phyloP scores from a whole-genome alignment of 2,888 invertebrate species.

The Sarcophaga carnaria region DNA sequence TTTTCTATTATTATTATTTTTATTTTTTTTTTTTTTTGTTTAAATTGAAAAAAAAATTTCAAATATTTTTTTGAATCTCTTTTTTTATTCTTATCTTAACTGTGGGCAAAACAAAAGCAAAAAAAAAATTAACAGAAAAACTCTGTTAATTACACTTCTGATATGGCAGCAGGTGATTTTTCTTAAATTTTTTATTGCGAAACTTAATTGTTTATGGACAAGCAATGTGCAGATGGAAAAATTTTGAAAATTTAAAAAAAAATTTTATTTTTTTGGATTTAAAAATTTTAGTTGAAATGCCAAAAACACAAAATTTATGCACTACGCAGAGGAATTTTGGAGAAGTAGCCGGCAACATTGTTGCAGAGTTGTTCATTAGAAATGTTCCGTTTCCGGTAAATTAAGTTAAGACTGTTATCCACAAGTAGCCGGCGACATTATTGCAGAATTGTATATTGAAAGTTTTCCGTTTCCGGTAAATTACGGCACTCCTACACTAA shows the following conservation, averaged over 20 bases:
- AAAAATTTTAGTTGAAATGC: not conserved
- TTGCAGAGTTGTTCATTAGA: not conserved
- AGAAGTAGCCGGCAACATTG: not conserved
- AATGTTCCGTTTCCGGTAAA: no score
- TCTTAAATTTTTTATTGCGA: not conserved
- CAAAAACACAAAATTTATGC: not conserved
- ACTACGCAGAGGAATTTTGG: not conserved
- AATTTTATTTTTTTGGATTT: not conserved
- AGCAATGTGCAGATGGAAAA: not conserved
- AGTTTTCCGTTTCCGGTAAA: no score
- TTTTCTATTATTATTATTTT: no score
- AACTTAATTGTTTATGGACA: not conserved
- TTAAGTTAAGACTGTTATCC: no score
- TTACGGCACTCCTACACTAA: no score
- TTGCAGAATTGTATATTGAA: not conserved
- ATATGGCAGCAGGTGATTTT: constrained; percentile 3
- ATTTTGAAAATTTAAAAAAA: not conserved
- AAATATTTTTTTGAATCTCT: not conserved
- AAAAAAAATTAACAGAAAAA: not conserved
- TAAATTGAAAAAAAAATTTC: not conserved
- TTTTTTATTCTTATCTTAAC: not conserved
- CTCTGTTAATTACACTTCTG: not conserved
- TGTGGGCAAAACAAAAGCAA: not conserved
- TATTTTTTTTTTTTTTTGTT: not conserved
- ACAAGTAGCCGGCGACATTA: not conserved